Conservation (phyloP, 2,797 vertebrate species). For the Cyprinodon diabolis region DNA sequence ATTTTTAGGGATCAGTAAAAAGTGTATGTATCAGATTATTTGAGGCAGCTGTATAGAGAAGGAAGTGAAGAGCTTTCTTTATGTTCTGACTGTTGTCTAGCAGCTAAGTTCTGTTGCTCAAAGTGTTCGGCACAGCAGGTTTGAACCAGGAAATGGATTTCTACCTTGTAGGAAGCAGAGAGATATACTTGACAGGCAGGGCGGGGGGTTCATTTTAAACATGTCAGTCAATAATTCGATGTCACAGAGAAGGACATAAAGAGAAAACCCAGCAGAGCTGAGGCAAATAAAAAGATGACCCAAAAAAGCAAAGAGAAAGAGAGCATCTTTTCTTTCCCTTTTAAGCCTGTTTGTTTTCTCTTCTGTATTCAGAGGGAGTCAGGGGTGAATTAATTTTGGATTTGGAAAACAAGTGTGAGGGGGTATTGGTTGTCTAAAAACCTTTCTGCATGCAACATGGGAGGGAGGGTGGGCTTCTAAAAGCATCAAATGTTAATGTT, state of each 20-base stretch:
- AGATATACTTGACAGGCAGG: background rate
- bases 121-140: slow-evolving; percentile 6
- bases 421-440: slow-evolving; percentile 23
- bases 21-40: background rate
- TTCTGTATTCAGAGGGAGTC: slow-evolving; percentile 34
- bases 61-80: background rate
- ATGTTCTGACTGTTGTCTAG: slow-evolving; percentile 3
- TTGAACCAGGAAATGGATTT: slow-evolving; percentile 49
- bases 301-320: slow-evolving; percentile 8
- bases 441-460: slow-evolving; percentile 12
- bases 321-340: slow-evolving; percentile 1
- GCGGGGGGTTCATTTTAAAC: slow-evolving; percentile 47
- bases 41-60: no score
- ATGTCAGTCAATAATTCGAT: slow-evolving; percentile 50
- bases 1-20: background rate
- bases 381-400: slow-evolving; percentile 42
- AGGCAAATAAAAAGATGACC: slow-evolving; percentile 1
- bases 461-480: slow-evolving; percentile 27
- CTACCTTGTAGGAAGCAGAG: slow-evolving; percentile 21
- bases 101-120: background rate
- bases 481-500: slow-evolving; percentile 49
- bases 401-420: slow-evolving; percentile 13
- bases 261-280: slow-evolving; percentile 18
- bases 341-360: slow-evolving; percentile 21
- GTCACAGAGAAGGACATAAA: slow-evolving; percentile 26